Conservation (phyloP, 1,140 invertebrate species). For the Bombus breviceps region DNA sequence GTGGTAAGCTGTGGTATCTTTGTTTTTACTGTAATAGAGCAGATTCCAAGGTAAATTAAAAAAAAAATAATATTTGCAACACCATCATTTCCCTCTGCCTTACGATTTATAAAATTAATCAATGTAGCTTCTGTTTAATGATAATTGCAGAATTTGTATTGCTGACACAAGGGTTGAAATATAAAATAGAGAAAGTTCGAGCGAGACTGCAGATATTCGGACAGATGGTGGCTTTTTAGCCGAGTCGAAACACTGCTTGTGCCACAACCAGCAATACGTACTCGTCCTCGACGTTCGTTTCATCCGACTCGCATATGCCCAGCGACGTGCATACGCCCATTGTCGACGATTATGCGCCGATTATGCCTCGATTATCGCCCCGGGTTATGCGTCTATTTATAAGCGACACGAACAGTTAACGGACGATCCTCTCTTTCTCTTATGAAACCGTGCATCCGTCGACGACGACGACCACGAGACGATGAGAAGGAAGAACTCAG, state of each 20-base stretch:
- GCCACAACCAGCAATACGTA: slow-evolving; percentile 52
- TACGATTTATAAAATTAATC: too few relatives aligned
- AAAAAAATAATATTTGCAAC: too few relatives aligned
- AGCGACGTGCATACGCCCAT: slow-evolving; percentile 64
- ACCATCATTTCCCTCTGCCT: too few relatives aligned
- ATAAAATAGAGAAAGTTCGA: background rate
- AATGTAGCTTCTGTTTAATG: too few relatives aligned
- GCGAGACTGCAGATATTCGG: slow-evolving; percentile 5
- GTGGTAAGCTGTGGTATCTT: too few relatives aligned
- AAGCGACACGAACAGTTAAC: slow-evolving; percentile 37
- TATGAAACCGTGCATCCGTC: background rate
- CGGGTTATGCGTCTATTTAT: slow-evolving; percentile 36
- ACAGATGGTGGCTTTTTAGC: background rate
- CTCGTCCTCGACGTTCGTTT: slow-evolving; percentile 46
- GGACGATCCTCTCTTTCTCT: slow-evolving; percentile 13
- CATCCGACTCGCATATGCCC: slow-evolving; percentile 62
- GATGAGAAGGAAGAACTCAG: background rate
- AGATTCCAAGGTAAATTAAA: too few relatives aligned
- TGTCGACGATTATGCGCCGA: slow-evolving; percentile 52
- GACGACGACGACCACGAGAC: background rate
- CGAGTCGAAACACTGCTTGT: background rate
- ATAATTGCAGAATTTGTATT: too few relatives aligned
- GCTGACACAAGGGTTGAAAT: too few relatives aligned
- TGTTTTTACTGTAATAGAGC: too few relatives aligned
- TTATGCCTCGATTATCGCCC: slow-evolving; percentile 53